Evolutionary conservation across 53 echinoderm and acorn worm species (phyloP).

Genomic region (Actinopyga echinites): DNA sequence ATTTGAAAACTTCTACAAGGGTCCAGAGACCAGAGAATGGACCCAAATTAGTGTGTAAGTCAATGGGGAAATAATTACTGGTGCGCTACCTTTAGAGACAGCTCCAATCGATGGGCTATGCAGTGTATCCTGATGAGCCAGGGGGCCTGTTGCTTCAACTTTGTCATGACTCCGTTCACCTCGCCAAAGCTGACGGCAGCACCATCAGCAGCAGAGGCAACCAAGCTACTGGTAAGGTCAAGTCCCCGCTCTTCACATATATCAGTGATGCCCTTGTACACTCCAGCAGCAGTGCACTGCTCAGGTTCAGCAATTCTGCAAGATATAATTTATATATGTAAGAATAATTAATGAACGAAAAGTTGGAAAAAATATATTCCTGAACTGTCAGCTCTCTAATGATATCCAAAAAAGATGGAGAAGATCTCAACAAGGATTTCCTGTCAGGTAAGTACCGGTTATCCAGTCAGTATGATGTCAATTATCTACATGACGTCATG

Average conservation of each 20-base stretch:
- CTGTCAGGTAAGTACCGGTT: no score
- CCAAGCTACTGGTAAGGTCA: conserved; percentile 46
- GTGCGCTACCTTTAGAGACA: conserved; percentile 41
- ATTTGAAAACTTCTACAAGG: no score
- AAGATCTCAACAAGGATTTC: no score
- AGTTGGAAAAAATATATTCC: no score
- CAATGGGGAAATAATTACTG: no score
- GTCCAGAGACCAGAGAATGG: no score
- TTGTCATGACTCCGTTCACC: conserved; percentile 42
- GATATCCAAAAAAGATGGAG: no score
- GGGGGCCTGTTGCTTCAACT: conserved; percentile 36
- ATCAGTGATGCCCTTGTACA: conserved; percentile 33
- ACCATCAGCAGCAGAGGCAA: conserved; percentile 59
- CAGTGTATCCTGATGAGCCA: conserved; percentile 62
- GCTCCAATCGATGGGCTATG: conserved; percentile 48
- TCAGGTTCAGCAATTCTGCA: conserved; percentile 61
- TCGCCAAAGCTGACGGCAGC: conserved; percentile 54
- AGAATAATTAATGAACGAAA: background rate
- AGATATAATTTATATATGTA: background rate
- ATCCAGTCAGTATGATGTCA: no score
- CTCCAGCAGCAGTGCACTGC: conserved; percentile 34
- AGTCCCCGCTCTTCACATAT: conserved; percentile 32
- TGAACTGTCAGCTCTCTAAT: no score
- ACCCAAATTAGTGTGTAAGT: no score
- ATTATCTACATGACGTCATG: no score